These are phyloP conservation scores for Leuciscus waleckii DNA, from an alignment of 2,797 vertebrate genomes.

Conservation along the genomic window DNA sequence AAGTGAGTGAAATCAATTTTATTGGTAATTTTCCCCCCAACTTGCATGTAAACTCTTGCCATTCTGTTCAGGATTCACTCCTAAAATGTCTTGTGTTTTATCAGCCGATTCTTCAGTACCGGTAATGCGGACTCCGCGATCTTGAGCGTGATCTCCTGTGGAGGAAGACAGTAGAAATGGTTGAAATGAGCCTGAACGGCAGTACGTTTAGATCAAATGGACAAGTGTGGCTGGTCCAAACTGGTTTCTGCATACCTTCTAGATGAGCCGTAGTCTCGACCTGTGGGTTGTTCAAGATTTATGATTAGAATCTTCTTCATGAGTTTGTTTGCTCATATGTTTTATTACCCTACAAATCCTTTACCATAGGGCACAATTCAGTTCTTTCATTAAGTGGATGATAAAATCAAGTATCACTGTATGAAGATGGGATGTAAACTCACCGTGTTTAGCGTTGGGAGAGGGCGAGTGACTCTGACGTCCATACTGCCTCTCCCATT, in stretches of 20 bases:
- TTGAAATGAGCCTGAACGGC: neutral
- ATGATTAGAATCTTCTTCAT: conserved; percentile 43
- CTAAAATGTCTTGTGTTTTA: conserved; percentile 23
- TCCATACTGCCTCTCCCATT: conserved; percentile 91
- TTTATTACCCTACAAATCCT: neutral
- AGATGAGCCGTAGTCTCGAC: conserved; percentile 86
- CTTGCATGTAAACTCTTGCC: neutral
- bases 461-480: conserved; percentile 90
- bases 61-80: neutral
- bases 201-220: neutral
- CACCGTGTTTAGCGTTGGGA: conserved; percentile 82
- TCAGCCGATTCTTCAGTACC: conserved; percentile 72
- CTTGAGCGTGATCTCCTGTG: conserved; percentile 81
- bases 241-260: conserved; percentile 80
- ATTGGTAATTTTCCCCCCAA: neutral
- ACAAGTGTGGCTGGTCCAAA: neutral
- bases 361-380: neutral
- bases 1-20: neutral
- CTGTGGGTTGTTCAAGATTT: conserved; percentile 74
- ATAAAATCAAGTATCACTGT: neutral
- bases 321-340: neutral
- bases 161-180: neutral
- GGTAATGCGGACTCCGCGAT: conserved; percentile 83
- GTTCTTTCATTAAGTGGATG: neutral
- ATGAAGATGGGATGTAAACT: conserved; percentile 48